Evolutionary conservation across 2,113 vertebrate genomes (phyloP).

Genomic region (Nannobrachium achirus): DNA sequence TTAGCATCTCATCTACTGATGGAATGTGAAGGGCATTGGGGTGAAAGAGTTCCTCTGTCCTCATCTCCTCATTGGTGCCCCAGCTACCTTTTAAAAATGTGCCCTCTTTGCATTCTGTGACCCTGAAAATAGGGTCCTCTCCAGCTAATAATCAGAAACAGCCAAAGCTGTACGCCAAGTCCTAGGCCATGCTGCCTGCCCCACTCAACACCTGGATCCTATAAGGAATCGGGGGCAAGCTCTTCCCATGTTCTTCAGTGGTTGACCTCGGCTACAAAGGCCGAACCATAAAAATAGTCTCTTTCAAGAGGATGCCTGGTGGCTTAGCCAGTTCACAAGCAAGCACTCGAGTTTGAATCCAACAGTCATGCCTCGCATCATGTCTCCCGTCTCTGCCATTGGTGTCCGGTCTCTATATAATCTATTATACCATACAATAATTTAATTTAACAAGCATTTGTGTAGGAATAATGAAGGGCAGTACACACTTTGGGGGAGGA

Average conservation of each 20-base stretch:
- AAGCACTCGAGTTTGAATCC: too few relatives aligned
- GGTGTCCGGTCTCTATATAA: too few relatives aligned
- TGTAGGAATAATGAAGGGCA: too few relatives aligned
- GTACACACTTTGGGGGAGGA: too few relatives aligned
- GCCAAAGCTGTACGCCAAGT: constrained; percentile 17
- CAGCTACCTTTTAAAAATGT: constrained; percentile 47
- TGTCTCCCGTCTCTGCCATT: too few relatives aligned
- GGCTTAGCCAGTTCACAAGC: too few relatives aligned
- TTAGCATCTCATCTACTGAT: constrained; percentile 11
- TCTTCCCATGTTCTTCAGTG: constrained; percentile 25
- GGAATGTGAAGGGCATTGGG: constrained; percentile 30
- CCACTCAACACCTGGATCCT: constrained; percentile 67
- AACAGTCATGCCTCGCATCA: too few relatives aligned
- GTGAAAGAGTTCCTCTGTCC: constrained; percentile 29
- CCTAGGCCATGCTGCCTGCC: constrained; percentile 35
- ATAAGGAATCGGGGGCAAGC: constrained; percentile 49
- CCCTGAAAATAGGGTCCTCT: constrained; percentile 69
- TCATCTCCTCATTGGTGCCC: constrained; percentile 38
- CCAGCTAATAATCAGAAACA: constrained; percentile 67
- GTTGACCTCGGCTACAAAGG: constrained; percentile 27
- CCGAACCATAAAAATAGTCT: constrained; percentile 25
- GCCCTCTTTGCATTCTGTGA: constrained; percentile 61
- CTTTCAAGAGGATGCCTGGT: not conserved
- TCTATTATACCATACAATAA: too few relatives aligned
- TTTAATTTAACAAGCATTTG: too few relatives aligned